Evolutionary conservation across 2,113 vertebrate genomes (phyloP), one percentile per base, ranked within the genome.

Genomic region (Halcyon senegalensis): DNA sequence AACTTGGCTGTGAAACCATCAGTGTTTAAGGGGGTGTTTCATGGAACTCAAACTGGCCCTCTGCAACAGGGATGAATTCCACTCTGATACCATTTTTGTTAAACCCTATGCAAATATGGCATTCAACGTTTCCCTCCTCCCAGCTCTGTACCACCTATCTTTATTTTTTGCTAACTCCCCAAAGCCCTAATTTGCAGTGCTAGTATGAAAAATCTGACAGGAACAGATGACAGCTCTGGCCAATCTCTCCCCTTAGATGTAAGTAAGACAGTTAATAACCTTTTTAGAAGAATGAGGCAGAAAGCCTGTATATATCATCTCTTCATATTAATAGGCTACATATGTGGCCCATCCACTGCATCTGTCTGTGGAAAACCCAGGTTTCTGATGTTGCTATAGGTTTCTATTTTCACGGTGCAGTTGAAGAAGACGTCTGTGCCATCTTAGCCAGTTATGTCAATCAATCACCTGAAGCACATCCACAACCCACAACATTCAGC

Each of bases 161-260:
- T 94, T 93, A 78, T 77, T 77, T 92, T 89, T 89, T 3, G 1
- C 78, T 87, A 89, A 93, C 70, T 96, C 96, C 81, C 90, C 59
- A 76, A 94, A 96, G 95, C 77, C 89, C 93, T 94, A 94, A 96
- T 97, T 96, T 96, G 92, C 95, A 73, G 74, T 51, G 67, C 50
- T 87, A 28, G 87, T 62, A 93, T 87, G 87, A 96, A 95, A 94
- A 91, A 87, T 73, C 91, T 95, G 95, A 95, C 95, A 97, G 91
- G 77, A 94, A 94, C 67, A 30, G 79, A 92, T 91, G 92, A 96
- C 91, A 95, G 87, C 58, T 95, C 87, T 95, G 84, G 84, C 89
- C 96, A 96, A 48, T 93, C 74, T 93, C 67, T 94, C 93, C 95
- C 92, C 37, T 95, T 87, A 94, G 84, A 95, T 93, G 35, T 63